These are phyloP conservation scores for Triplophysa rosa DNA, from an alignment of 2,113 vertebrate species.

Conservation along the genomic window DNA sequence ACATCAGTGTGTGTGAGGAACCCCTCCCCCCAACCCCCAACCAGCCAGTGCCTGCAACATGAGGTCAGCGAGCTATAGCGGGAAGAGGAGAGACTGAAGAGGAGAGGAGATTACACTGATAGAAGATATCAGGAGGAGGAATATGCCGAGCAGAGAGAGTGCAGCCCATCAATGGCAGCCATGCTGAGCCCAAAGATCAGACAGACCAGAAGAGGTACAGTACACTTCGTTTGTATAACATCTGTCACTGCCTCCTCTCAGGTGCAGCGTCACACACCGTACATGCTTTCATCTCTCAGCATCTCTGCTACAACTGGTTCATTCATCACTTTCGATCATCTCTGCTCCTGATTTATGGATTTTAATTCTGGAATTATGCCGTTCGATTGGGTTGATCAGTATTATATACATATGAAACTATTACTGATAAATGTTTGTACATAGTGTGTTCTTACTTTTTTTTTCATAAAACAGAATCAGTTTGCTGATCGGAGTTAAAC, in stretches of 20 bases:
- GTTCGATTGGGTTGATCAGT: no score
- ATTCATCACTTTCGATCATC: background rate
- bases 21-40: slow-evolving; percentile 66
- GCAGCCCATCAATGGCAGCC: slow-evolving; percentile 68
- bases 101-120: slow-evolving; percentile 30
- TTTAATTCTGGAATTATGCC: background rate
- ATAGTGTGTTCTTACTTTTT: background rate
- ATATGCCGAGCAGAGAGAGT: slow-evolving; percentile 65
- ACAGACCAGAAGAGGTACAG: slow-evolving; percentile 87
- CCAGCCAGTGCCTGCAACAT: slow-evolving; percentile 56
- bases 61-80: slow-evolving; percentile 52
- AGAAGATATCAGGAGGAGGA: slow-evolving; percentile 56
- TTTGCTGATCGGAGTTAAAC: background rate
- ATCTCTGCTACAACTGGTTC: slow-evolving; percentile 18
- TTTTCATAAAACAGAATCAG: background rate
- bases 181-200: slow-evolving; percentile 93
- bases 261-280: background rate
- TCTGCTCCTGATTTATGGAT: background rate
- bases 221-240: slow-evolving; percentile 11
- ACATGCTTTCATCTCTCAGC: slow-evolving; percentile 27
- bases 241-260: background rate
- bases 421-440: no score
- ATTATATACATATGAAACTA: no score
- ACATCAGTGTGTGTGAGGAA: slow-evolving; percentile 54
- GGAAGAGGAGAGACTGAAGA: slow-evolving; percentile 60